A percentile compares a stretch with the other conserved stretches of the same genome.
These are phyloP conservation scores for Leucophenga maculata DNA, from an alignment of 2,888 invertebrate species.

Conservation along the genomic window DNA sequence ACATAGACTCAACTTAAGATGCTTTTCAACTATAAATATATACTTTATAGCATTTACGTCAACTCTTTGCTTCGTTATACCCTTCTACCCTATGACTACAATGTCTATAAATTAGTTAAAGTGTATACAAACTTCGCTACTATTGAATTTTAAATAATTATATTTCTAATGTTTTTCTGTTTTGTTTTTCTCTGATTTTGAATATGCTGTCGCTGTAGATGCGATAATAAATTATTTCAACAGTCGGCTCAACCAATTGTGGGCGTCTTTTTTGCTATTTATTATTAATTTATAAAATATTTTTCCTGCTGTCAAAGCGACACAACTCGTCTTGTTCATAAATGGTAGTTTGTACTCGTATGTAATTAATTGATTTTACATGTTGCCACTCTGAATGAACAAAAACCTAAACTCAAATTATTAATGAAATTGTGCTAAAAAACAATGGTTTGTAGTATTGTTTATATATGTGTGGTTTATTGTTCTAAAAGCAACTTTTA, in stretches of 20 bases:
- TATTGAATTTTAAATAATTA: background rate
- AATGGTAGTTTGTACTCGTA: constrained; percentile 19
- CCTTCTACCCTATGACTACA: too few relatives aligned
- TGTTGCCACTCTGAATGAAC: constrained; percentile 8
- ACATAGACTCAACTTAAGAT: too few relatives aligned
- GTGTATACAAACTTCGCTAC: background rate
- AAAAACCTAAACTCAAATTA: too few relatives aligned
- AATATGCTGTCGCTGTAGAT: constrained; percentile 42
- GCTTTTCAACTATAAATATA: too few relatives aligned
- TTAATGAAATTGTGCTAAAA: too few relatives aligned
- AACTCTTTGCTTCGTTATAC: too few relatives aligned
- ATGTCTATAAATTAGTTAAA: too few relatives aligned
- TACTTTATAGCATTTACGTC: too few relatives aligned
- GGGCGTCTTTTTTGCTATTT: constrained; percentile 5
- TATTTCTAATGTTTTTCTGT: background rate
- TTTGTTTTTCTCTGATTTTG: background rate
- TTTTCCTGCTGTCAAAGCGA: constrained; percentile 15
- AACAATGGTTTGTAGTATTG: too few relatives aligned
- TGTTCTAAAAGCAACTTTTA: too few relatives aligned
- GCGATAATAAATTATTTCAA: constrained; percentile 62
- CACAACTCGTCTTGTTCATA: constrained; percentile 10
- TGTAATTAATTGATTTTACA: constrained; percentile 27
- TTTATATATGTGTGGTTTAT: too few relatives aligned
- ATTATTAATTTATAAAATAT: background rate
- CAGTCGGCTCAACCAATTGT: background rate